Base-by-base conservation (phyloP, 2,113 vertebrate genomes). In the Nothoprocta pentlandii region DNA sequence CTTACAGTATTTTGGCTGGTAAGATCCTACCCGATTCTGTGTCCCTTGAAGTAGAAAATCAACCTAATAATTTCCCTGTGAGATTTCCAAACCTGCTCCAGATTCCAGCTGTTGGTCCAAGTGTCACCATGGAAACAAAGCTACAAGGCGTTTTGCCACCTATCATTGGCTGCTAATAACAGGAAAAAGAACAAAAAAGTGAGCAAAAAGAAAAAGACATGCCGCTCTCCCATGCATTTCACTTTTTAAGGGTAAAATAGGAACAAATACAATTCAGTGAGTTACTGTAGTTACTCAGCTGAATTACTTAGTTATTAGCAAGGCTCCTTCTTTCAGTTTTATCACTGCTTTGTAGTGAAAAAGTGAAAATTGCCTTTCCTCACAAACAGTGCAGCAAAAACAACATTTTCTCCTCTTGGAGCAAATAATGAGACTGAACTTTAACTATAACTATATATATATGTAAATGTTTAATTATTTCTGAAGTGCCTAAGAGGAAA, bases 111-210 rank as follows among this genome's bases (percentile, higher is more conserved):
- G 16, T 61, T 26, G 44, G 46, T 39, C 58, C 79, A 10, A 53
- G 28, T 92, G 56, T 68, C 58, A 80, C 16, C 58, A 14, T 44
- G 30, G 79, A 90, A 90, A 83, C 15, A 94, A 91, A 94, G 71
- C 66, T 14, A 74, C 21, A 93, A 28, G 76, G 26, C 17, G 62
- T 90, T 81, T 10, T 64, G 42, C 51, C 51, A 76, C 53, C 80
- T 88, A 51, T 67, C 10, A 36, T 79, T 68, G 83, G n/a, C 58
- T 63, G 20, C 8, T 83, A 77, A 51, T 73, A 85, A 23, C 20
- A 85, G n/a, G 7, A 39, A 39, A 39, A 39, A 39, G 36, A 39
- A 8, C 36, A 39, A 39, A 39, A 39, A 39, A 39, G 8, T 42
- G 63, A 61, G 41, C 4, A 85, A 85, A 61, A n/a, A 83, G n/a